Evolutionary conservation across 1,140 invertebrate genomes (phyloP), one percentile per base, ranked within the genome.

Genomic region (Listronotus bonariensis): DNA sequence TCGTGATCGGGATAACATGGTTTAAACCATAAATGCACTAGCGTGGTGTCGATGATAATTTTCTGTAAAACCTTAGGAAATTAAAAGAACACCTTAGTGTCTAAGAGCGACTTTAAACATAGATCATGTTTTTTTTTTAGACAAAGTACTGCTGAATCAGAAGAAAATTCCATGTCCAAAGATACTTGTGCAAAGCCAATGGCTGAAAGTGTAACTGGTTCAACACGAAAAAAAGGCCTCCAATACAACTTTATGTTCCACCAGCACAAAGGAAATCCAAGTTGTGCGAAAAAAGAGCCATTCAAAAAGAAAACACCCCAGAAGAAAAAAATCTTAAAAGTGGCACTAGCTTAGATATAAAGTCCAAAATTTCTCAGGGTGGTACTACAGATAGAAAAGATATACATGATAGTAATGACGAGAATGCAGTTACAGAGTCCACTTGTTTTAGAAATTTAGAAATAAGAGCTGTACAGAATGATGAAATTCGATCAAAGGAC

Each of bases 241-340:
- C 70, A 68, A 60, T 72, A 41, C 70, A 73, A 59, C 59, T 73
- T 11, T 76, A 76, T 62, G 61, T 76, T 49, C 74, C 74, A 26
- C 74, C 74, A 26, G 74, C 74, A n/a, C 73, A 75, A 67, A 70
- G 74, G 61, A 68, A 43, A 48, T 56, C 41, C 31, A 57, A 14
- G 12, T 26, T 42, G 31, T 45, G 20, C 14, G 11, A 36, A n/a
- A 38, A n/a, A 9, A 57, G 3, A 0, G 17, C 3, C 17, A 41
- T 20, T 6, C 52, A 54, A 11, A 26, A 51, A 36, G 46, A 11
- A 34, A 41, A 9, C 26, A 10, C 31, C 20, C 42, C 17, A 14
- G 34, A 54, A 14, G 45, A 45, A 36, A 18, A 52, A 7, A 41
- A 10, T 14, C 17, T 49, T 49, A 26, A 17, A 31, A 46, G 7